Evolutionary conservation across 2,113 vertebrate species (phyloP).

Genomic region (Scolopax mira): DNA sequence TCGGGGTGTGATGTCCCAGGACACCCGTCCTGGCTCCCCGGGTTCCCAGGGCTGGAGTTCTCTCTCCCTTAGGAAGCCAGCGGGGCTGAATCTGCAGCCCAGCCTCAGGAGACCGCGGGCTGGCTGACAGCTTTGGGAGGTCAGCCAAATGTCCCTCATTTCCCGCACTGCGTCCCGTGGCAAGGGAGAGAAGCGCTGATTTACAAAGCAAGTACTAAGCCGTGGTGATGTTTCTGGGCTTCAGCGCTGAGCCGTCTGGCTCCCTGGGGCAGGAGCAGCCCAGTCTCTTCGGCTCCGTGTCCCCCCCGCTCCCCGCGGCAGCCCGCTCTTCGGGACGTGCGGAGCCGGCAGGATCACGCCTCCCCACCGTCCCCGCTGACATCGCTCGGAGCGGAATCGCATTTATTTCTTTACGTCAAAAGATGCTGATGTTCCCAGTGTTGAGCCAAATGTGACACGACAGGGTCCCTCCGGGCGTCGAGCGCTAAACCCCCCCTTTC

Average conservation of each 20-base stretch:
- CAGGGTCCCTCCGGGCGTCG: neutral
- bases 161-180: neutral
- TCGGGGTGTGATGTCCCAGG: neutral
- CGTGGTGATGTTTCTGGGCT: neutral
- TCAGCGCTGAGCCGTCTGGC: neutral
- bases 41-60: neutral
- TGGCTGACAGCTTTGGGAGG: neutral
- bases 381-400: neutral
- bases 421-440: neutral
- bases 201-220: neutral
- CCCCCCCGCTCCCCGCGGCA: neutral
- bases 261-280: neutral
- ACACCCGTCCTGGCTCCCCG: neutral
- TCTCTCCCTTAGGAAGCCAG: neutral
- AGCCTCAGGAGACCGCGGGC: neutral
- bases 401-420: conserved; percentile 10
- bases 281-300: too few species aligned
- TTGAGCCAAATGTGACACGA: neutral
- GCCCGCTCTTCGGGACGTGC: neutral
- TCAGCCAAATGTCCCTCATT: neutral
- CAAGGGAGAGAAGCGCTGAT: neutral
- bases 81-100: neutral
- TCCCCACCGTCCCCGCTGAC: neutral
- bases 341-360: neutral
- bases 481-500: neutral